Base-by-base conservation (phyloP, 1,140 invertebrate genomes). In the Myzus persicae region DNA sequence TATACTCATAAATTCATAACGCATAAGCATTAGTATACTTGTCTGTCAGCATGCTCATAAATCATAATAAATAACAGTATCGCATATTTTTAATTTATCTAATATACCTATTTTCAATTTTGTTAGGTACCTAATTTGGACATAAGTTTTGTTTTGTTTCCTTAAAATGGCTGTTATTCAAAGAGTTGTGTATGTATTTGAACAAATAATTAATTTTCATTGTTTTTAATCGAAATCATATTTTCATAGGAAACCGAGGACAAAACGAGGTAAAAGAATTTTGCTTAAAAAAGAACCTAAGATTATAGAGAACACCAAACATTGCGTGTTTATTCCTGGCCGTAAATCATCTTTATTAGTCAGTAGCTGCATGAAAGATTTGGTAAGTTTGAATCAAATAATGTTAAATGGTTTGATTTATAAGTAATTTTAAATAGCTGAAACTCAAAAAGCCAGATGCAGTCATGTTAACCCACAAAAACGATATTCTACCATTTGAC, bases 401-500 rank as follows among this genome's bases (percentile, higher is more conserved):
- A 31, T 93, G 7, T 67, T 31, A 76, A 31, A 42, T 76, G 31
- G 44, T 93, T 85, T 40, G 82, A 91, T 42, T 90, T 90, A 90
- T 94, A 40, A 40, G 14, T 42, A 91, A 94, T 91, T 93, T 90
- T 93, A 93, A 94, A 88, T 95, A 97, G 95, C 98, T 97, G 94
- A 95, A 97, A 94, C 95, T 99, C 31, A 99, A 99, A 95, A 99
- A 98, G 95, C 98, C 98, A 40, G 96, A 98, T 95, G 97, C 97
- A 1, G 96, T 97, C 31, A 97, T 97, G 94, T 96, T 98, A 67
- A 96, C 96, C 59, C 96, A 97, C 94, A 98, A 98, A 95, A 98
- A 99, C 96, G 97, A 98, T 93, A 96, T 98, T 94, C 96, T 97
- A 11, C 97, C 98, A 8, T 99, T 99, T 95, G 98, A 99, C 95